Base-by-base conservation (phyloP, 2,797 vertebrate genomes). In the Clarias pachynema region DNA sequence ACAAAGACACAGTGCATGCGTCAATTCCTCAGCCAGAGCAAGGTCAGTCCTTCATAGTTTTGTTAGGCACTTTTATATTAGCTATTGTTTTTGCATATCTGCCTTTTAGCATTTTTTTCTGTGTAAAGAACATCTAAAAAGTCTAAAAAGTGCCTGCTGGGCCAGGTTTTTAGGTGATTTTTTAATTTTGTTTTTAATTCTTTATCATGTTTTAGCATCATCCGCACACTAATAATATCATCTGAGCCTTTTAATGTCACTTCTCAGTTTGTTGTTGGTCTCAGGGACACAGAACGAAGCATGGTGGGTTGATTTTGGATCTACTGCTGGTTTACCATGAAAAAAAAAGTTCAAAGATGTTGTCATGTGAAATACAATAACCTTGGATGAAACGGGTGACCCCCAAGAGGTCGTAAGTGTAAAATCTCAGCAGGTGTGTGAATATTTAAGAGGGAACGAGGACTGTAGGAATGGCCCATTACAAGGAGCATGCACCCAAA, bases 371-470 rank as follows among this genome's bases (percentile, higher is more conserved):
- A 24, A 49, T 65, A 37, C 79, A 86, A 91, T 91, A 92, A 92
- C 91, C 89, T 80, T 75, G 84, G 90, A 88, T 74, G 84, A 87
- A 89, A 91, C 85, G 92, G 85, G 65, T 91, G 91, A 93, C 90
- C 84, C 90, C 85, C 81, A 87, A n/a, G 29, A 90, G 90, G 92
- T 93, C 92, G 91, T 78, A 85, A 91, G 88, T 91, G 91, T 92
- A 93, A 92, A 93, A 77, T 63, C 70, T 77, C 63, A 62, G 57
- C 86, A 75, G 82, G 62, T 78, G 79, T 57, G 86, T 85, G 80
- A 86, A 87, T 86, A 87, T 88, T 86, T 84, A 74, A 86, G 66
- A 72, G 66, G 12, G 79, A 86, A 72, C 69, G 65, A 34, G 70
- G 72, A 81, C 81, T 81, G 65, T 70, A 81, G 86, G 82, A 87